Conservation (phyloP, 2,888 invertebrate species). For the Thecocarcelia acutangulata region DNA sequence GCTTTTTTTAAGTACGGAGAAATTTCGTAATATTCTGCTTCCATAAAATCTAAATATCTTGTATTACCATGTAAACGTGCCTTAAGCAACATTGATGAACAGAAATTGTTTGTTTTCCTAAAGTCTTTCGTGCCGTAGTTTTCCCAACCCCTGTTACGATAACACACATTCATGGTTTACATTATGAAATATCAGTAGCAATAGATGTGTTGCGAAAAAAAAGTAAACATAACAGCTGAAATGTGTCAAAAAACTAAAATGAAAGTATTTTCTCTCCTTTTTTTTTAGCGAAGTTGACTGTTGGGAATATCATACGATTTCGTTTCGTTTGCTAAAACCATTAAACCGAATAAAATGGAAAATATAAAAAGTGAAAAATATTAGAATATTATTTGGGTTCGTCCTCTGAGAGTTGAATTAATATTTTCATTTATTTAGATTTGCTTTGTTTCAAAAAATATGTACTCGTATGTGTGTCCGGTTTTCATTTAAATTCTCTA, state of each 20-base stretch:
- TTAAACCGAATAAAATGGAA: conserved; percentile 16
- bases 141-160: conserved; percentile 4
- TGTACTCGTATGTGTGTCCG: conserved; percentile 31
- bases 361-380: conserved; percentile 44
- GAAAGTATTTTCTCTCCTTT: conserved; percentile 46
- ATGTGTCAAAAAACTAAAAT: conserved; percentile 69
- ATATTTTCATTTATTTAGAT: conserved; percentile 44
- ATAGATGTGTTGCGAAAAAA: conserved; percentile 35
- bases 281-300: conserved; percentile 53
- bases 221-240: conserved; percentile 65
- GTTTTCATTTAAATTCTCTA: conserved; percentile 30
- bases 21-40: too few relatives aligned
- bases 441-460: conserved; percentile 16
- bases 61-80: too few relatives aligned
- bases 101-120: not conserved
- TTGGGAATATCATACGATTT: conserved; percentile 57
- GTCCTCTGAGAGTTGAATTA: conserved; percentile 53
- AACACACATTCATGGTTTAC: conserved; percentile 33
- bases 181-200: conserved; percentile 29
- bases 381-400: conserved; percentile 54
- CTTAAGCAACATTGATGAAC: too few relatives aligned
- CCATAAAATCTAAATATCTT: too few relatives aligned
- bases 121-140: not conserved
- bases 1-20: too few relatives aligned
- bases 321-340: conserved; percentile 33